Base-by-base conservation (phyloP, 2,797 vertebrate species). In the Cirrhinus mrigala region DNA sequence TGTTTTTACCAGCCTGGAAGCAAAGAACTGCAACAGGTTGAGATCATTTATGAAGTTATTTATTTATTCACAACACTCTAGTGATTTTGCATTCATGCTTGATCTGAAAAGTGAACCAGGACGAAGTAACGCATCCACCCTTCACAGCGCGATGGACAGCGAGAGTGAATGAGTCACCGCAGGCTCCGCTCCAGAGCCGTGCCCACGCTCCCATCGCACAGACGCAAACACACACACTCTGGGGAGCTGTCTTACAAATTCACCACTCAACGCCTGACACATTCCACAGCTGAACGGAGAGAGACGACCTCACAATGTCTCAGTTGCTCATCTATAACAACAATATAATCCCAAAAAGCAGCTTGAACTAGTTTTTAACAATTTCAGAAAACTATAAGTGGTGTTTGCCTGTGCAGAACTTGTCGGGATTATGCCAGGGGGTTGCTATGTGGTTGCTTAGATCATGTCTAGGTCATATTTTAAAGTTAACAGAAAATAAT, bases 161-260 rank as follows among this genome's bases (percentile, higher is more conserved):
- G 33, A 83, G 29, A 75, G n/a, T 1, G 29, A 46, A 83, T 68
- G 82, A 83, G 82, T 76, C 82, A 76, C 71, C 4, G 15, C 33
- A 75, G 58, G 81, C 81, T 75, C 73, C 22, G 1, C 58, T 83
- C 71, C 82, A 83, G 44, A 83, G 58, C 29, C 22, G 6, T 83
- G 58, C 82, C 29, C 73, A 83, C 46, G n/a, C 71, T 75, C 11
- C 3, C 64, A 52, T 76, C 73, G 58, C 7, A 60, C 14, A 78
- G 8, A 78, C 37, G 8, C 37, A 40, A 58, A 82, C 54, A 62
- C 37, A 58, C 81, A 48, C 33, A n/a, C 52, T 20, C 73, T 50
- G 6, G 33, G 48, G 73, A 44, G 73, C 73, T 66, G 82, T 62
- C 69, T 73, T 48, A 75, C 29, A 76, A 83, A 83, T 83, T 83